A percentile compares a stretch with the other conserved stretches of the same genome.
Conservation (phyloP, 1,140 invertebrate genomes). For the Drosophila gunungcola region DNA sequence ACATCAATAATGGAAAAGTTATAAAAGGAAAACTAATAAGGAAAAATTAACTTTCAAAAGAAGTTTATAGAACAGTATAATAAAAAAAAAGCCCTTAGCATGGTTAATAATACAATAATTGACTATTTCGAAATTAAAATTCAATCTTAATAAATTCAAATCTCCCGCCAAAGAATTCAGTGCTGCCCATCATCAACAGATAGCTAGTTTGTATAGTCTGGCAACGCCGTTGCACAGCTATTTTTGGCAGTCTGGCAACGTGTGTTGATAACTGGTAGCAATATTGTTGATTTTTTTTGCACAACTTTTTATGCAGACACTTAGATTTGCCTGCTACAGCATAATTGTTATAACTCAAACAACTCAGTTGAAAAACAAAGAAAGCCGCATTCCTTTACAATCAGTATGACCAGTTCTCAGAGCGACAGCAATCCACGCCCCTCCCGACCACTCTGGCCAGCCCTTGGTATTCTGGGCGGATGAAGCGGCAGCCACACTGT, state of each 20-base stretch:
- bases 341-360: too few species aligned
- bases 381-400: neutral
- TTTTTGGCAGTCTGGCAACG: neutral
- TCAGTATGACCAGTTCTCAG: neutral
- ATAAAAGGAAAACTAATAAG: neutral
- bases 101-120: too few species aligned
- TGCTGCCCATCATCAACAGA: neutral
- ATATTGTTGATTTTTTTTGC: too few species aligned
- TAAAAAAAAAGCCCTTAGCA: neutral
- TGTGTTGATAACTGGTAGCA: too few species aligned
- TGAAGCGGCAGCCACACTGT: conserved; percentile 4
- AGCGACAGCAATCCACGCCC: neutral
- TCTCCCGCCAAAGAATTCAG: neutral
- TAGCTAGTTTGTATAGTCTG: neutral
- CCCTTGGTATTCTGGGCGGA: neutral
- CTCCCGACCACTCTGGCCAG: neutral
- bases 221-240: neutral
- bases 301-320: too few species aligned
- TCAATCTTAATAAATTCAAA: neutral
- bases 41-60: neutral
- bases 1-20: conserved; percentile 17
- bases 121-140: neutral
- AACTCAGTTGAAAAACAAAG: too few species aligned
- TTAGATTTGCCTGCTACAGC: too few species aligned
- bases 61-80: neutral